Evolutionary conservation across 2,888 invertebrate species (phyloP), one percentile per base, ranked within the genome.

Genomic region (Lasius fuliginosus): DNA sequence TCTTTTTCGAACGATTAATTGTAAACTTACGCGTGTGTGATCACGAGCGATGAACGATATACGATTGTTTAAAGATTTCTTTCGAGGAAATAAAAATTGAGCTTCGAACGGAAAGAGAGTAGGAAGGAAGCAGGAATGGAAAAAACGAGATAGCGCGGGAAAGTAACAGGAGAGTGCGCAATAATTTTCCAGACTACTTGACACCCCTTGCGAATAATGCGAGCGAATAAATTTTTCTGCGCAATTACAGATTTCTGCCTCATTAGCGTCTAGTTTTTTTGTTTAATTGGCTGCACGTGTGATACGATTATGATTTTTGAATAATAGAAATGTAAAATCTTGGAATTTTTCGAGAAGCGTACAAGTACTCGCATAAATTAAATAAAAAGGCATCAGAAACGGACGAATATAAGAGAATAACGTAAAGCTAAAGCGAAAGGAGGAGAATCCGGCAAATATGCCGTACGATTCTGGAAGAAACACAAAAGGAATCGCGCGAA

Each of bases 161-260:
- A 62, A 79, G 77, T 36, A 79, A 74, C 36, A 30, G 62, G 56
- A 33, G 76, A 81, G 74, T 75, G 85, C 86, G 84, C 81, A 76
- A 90, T 84, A 86, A 91, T 91, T 88, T 89, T 89, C 60, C 85
- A 75, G 89, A 84, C 86, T 90, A 87, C 87, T 90, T 89, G 87
- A 84, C 83, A 82, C 86, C 73, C 85, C 87, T 86, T 83, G 88
- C 68, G 82, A 86, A 85, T 89, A 85, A 87, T 85, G 30, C 60
- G 33, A 71, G 79, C 74, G 60, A 36, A 46, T 53, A 53, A 60
- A 81, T 60, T 81, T 81, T 60, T 73, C 79, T 60, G 58, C 53
- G 23, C 79, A 60, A 58, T 77, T 60, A 60, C 79, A 81, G 46
- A 81, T 79, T 81, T 71, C 36, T 81, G 42, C 60, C 36, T 73